Conservation (phyloP, 1,140 invertebrate genomes). For the Thaumetopoea pityocampa region DNA sequence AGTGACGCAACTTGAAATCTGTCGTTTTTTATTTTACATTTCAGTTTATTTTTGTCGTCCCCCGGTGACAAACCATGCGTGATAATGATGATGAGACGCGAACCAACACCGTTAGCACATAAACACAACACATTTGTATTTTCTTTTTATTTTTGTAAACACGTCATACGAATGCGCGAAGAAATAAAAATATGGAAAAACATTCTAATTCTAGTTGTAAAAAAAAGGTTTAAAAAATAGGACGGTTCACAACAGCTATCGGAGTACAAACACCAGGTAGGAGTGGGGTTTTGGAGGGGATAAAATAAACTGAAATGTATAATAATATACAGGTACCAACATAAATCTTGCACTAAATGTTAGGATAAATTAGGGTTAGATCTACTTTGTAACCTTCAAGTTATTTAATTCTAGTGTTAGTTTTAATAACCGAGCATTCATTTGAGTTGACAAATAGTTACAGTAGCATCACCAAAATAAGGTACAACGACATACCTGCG, state of each 20-base stretch:
- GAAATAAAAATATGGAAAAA: slow-evolving; percentile 15
- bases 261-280: slow-evolving; percentile 52
- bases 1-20: slow-evolving; percentile 18
- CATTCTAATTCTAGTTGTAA: slow-evolving; percentile 13
- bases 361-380: slow-evolving; percentile 46
- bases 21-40: slow-evolving; percentile 49
- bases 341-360: slow-evolving; percentile 53
- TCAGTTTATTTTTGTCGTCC: slow-evolving; percentile 66
- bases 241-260: slow-evolving; percentile 38
- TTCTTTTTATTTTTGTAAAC: slow-evolving; percentile 17
- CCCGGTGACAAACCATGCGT: slow-evolving; percentile 32
- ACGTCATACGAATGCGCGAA: slow-evolving; percentile 18
- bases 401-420: slow-evolving; percentile 28
- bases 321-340: slow-evolving; percentile 61
- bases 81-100: slow-evolving; percentile 25
- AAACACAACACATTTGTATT: slow-evolving; percentile 35
- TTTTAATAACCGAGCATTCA: slow-evolving; percentile 16
- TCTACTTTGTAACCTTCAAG: slow-evolving; percentile 32
- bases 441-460: slow-evolving; percentile 21
- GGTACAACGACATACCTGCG: not conserved
- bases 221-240: slow-evolving; percentile 31
- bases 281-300: slow-evolving; percentile 36
- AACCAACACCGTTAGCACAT: slow-evolving; percentile 56
- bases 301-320: slow-evolving; percentile 75
- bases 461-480: slow-evolving; percentile 1